Conservation (phyloP, 2,797 vertebrate species). For the Smutsia temminckii region DNA sequence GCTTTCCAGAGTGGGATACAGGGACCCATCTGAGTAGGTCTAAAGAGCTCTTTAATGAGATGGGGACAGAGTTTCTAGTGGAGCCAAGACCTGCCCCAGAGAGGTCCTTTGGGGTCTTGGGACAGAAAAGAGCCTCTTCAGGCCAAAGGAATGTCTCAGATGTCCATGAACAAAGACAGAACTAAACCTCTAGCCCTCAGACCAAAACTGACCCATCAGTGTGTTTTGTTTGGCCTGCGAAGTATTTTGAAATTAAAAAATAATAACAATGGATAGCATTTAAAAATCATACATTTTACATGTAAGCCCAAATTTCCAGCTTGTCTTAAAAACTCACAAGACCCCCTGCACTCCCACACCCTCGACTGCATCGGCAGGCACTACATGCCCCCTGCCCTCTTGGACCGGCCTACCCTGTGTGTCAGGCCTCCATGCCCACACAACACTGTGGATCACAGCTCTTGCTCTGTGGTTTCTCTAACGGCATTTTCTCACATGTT, state of each 20-base stretch:
- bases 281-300: background rate
- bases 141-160: background rate
- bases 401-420: too few species aligned
- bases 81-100: background rate
- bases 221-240: background rate
- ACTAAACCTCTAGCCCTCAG: background rate
- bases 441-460: too few species aligned
- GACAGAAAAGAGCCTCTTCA: background rate
- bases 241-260: background rate
- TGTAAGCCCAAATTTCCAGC: background rate
- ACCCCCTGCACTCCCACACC: accelerated
- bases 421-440: accelerated
- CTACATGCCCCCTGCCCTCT: background rate
- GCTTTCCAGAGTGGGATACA: background rate
- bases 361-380: background rate
- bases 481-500: background rate
- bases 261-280: background rate
- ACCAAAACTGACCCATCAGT: background rate
- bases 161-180: background rate
- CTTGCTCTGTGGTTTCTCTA: background rate
- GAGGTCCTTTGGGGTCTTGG: background rate
- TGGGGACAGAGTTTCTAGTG: background rate
- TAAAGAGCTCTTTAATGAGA: background rate
- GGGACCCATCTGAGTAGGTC: background rate
- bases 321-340: background rate